Evolutionary conservation across 92 coral and sea anemone species (phyloP).

Genomic region (Blastomussa wellsi): DNA sequence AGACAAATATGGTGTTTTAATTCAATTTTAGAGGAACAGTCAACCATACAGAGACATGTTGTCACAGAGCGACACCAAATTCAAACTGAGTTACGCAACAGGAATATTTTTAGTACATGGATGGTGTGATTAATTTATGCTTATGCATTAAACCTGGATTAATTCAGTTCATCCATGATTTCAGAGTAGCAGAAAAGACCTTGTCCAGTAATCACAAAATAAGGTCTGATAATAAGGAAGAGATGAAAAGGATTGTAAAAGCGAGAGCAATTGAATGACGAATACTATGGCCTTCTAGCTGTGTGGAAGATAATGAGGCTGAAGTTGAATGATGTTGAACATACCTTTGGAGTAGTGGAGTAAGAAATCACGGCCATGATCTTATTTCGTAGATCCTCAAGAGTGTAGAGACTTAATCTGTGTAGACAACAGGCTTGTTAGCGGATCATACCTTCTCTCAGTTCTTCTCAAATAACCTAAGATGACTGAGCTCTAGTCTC

Average conservation of each 20-base stretch:
- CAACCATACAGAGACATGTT: not conserved
- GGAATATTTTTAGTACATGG: too few species aligned
- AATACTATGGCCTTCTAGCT: not conserved
- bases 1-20: not conserved
- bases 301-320: not conserved
- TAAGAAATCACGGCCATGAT: constrained; percentile 83
- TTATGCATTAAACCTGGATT: too few species aligned
- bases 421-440: not conserved
- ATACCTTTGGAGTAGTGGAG: constrained; percentile 85
- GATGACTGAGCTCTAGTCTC: too few species aligned
- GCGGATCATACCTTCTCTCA: not conserved
- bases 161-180: not conserved
- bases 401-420: constrained; percentile 89
- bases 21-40: too few species aligned
- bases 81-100: not conserved
- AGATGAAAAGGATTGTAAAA: not conserved
- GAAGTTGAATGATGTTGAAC: not conserved
- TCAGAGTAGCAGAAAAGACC: not conserved
- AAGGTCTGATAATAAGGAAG: not conserved
- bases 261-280: not conserved
- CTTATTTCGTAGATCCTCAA: constrained; percentile 89
- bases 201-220: not conserved
- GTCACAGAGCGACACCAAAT: not conserved
- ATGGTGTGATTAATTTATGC: too few species aligned
- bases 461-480: not conserved